phyloP scores from a whole-genome alignment of 2,113 vertebrate genomes.

The Periophthalmus modestus region DNA sequence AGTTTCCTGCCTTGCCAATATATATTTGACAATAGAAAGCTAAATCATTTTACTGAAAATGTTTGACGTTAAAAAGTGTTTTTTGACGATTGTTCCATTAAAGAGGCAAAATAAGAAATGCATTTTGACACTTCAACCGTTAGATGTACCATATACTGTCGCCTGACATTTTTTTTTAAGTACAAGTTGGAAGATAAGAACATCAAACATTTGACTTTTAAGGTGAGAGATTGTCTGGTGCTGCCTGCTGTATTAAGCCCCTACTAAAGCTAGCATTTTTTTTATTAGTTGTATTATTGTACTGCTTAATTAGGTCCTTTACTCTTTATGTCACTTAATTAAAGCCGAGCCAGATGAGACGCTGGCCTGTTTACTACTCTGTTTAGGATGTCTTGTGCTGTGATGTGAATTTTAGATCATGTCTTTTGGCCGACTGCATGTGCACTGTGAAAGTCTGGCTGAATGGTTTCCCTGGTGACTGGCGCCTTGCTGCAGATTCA shows the following conservation, averaged over 20 bases:
- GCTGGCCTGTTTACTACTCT: conserved; percentile 49
- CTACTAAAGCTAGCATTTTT: background rate
- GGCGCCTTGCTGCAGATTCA: conserved; percentile 68
- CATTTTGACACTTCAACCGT: no score
- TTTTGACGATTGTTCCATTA: no score
- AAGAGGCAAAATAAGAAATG: no score
- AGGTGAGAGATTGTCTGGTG: background rate
- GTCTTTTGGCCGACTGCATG: conserved; percentile 56
- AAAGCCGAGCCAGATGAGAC: conserved; percentile 13
- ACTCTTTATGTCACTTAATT: conserved; percentile 21
- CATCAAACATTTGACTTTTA: background rate
- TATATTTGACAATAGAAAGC: no score
- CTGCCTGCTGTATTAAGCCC: background rate
- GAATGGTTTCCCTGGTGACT: conserved; percentile 66
- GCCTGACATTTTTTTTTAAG: no score
- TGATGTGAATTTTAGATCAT: conserved; percentile 48
- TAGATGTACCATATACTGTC: no score
- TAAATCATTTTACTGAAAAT: no score
- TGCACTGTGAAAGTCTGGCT: conserved; percentile 41
- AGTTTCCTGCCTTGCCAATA: no score
- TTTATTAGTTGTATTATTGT: background rate
- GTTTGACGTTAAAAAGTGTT: no score
- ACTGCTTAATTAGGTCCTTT: conserved; percentile 11
- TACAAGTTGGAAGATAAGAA: background rate
- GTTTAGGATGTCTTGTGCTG: conserved; percentile 56